Evolutionary conservation across 2,888 invertebrate species (phyloP).

Genomic region (Margaritifera margaritifera): DNA sequence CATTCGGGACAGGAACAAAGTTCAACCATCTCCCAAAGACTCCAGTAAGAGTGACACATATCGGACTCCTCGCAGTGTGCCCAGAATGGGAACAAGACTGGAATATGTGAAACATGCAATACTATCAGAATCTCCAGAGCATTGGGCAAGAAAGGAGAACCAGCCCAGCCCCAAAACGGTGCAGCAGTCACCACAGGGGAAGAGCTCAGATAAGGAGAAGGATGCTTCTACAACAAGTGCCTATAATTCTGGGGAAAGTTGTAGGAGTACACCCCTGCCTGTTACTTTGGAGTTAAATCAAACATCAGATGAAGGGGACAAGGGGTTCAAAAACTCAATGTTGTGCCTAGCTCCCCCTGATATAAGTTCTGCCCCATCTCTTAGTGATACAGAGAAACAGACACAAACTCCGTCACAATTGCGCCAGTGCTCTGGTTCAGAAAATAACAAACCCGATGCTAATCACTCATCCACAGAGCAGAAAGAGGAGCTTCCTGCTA

Average conservation of each 20-base stretch:
- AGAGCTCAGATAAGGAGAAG: slow-evolving; percentile 47
- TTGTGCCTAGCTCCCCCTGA: slow-evolving; percentile 58
- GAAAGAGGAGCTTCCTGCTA: slow-evolving; percentile 7
- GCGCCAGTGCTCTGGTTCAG: slow-evolving; percentile 61
- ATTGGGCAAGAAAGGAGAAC: slow-evolving; percentile 43
- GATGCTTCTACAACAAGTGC: slow-evolving; percentile 79
- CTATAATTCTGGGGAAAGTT: slow-evolving; percentile 84
- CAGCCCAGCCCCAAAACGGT: slow-evolving; percentile 43
- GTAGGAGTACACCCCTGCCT: slow-evolving; percentile 77
- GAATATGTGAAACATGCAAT: slow-evolving; percentile 64
- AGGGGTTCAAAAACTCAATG: slow-evolving; percentile 66
- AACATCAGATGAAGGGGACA: slow-evolving; percentile 59
- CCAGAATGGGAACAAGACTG: slow-evolving; percentile 70
- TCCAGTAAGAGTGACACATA: slow-evolving; percentile 72
- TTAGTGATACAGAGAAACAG: slow-evolving; percentile 69
- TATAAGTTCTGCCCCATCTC: slow-evolving; percentile 39
- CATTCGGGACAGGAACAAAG: slow-evolving; percentile 49
- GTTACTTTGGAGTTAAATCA: slow-evolving; percentile 66
- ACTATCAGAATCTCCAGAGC: slow-evolving; percentile 49
- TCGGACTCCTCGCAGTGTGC: slow-evolving; percentile 64
- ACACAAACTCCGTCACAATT: slow-evolving; percentile 64
- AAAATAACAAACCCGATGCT: slow-evolving; percentile 25
- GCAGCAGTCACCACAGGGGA: slow-evolving; percentile 24
- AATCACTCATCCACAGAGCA: background rate
- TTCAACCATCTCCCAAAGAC: slow-evolving; percentile 58